Base-by-base conservation (phyloP, 2,888 invertebrate species). In the Ptychoptera albimana region DNA sequence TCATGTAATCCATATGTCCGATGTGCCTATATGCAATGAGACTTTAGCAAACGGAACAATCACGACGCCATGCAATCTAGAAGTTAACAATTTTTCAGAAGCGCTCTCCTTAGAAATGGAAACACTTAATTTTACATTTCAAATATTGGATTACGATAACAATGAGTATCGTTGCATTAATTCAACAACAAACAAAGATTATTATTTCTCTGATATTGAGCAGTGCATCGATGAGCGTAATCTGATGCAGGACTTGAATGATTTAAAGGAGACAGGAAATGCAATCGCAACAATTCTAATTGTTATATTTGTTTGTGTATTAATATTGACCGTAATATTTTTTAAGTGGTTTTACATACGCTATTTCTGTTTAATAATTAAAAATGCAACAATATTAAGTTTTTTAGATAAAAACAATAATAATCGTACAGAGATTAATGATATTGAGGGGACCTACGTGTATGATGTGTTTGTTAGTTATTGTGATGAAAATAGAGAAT, bases 391-490 rank as follows among this genome's bases (percentile, higher is more conserved):
- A 0, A 58, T 71, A 49, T 47, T 77, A 44, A 71, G 73, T 23
- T 57, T 72, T 45, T 69, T 74, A 8, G 66, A 67, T n/a, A 69
- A 71, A 37, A 64, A 69, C 8, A 55, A 56, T 2, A 45, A 46
- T 11, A 46, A 45, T 12, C 47, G 44, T 43, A 32, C 32, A 9
- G 43, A 45, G 55, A 39, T 15, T 29, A 39, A 48, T 4, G 13
- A 36, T 2, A 49, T 57, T 55, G 2, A 64, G 62, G 45, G 67
- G 58, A 15, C 39, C 8, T 54, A 47, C 50, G 61, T 70, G 13
- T 82, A 77, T 52, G 80, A 81, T 48, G 74, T 79, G 0, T 82
- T 82, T 52, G 74, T 82, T 1, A 78, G 79, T 1, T 81, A 80
- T 51, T 76, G 75, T 53, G 73, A 77, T 40, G 70, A 71, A 36